A percentile compares a stretch with the other conserved stretches of the same genome.
Evolutionary conservation across 2,797 vertebrate genomes (phyloP).

Genomic region (Astyanax mexicanus): DNA sequence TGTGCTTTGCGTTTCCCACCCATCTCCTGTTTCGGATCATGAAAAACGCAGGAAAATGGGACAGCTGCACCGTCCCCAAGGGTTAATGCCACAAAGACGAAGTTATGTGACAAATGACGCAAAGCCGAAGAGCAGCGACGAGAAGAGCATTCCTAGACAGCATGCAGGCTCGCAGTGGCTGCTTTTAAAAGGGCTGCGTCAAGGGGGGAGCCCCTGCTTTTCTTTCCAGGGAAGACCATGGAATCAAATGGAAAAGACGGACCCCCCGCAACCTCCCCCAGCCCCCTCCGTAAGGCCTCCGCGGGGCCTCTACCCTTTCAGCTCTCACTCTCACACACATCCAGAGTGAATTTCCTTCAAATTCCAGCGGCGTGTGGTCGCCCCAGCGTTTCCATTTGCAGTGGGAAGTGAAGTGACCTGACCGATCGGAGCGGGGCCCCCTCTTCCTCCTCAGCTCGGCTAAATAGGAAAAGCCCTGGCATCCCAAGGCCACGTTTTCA

Average conservation of each 20-base stretch:
- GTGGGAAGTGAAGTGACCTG: conserved; percentile 51
- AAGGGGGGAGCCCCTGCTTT: conserved; percentile 67
- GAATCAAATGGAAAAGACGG: conserved; percentile 53
- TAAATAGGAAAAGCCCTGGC: conserved; percentile 60
- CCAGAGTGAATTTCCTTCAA: conserved; percentile 68
- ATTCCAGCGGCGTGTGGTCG: conserved; percentile 72
- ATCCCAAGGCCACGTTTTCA: conserved; percentile 52
- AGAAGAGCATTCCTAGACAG: conserved; percentile 63
- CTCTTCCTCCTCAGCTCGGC: conserved; percentile 46
- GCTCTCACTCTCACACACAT: conserved; percentile 61
- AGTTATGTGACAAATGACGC: conserved; percentile 38
- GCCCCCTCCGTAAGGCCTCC: conserved; percentile 61
- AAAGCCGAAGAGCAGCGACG: conserved; percentile 38
- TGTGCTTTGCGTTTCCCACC: conserved; percentile 9
- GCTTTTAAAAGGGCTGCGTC: conserved; percentile 66
- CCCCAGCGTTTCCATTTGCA: conserved; percentile 64
- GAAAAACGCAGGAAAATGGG: conserved; percentile 19
- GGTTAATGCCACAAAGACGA: conserved; percentile 46
- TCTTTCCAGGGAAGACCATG: conserved; percentile 65
- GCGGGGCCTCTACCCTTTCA: conserved; percentile 61
- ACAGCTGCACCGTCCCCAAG: conserved; percentile 24
- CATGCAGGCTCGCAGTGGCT: conserved; percentile 54
- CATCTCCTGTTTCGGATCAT: not conserved
- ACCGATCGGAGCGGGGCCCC: conserved; percentile 43
- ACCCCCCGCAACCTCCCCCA: conserved; percentile 53